Percentiles rank a stretch among this genome's conserved stretches.
phyloP scores from a whole-genome alignment of 2,888 invertebrate species.

The Drosophila nr. perissopoda region DNA sequence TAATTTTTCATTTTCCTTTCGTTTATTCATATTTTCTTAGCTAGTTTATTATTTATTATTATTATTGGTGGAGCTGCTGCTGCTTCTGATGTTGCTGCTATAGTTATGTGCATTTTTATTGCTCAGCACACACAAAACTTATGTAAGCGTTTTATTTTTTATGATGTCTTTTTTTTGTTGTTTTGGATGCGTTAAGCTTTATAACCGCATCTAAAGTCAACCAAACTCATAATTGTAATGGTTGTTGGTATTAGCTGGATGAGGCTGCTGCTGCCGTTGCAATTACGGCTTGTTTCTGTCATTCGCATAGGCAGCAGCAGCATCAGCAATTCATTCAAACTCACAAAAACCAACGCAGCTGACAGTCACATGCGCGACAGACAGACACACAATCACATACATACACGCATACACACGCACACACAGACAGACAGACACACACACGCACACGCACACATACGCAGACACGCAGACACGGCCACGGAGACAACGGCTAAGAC shows the following conservation, averaged over 20 bases:
- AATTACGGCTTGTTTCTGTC: conserved; percentile 16
- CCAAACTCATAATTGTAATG: conserved; percentile 11
- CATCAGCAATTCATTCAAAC: conserved; percentile 42
- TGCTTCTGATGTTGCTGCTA: conserved; percentile 13
- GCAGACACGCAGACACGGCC: conserved; percentile 35
- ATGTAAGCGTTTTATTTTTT: conserved; percentile 69
- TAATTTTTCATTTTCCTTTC: conserved; percentile 18
- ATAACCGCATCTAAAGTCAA: background rate
- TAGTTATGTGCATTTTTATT: conserved; percentile 42
- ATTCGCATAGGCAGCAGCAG: conserved; percentile 18
- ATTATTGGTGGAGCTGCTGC: conserved; percentile 23
- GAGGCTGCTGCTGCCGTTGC: conserved; percentile 18
- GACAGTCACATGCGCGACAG: conserved; percentile 68
- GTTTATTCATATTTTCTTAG: conserved; percentile 3
- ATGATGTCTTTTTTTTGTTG: conserved; percentile 40
- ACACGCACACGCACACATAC: conserved; percentile 27
- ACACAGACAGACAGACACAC: conserved; percentile 6
- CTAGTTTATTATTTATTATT: conserved; percentile 8
- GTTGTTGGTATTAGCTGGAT: conserved; percentile 21
- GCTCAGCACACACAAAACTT: conserved; percentile 54
- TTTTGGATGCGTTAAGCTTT: conserved; percentile 11
- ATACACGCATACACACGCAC: conserved; percentile 15
- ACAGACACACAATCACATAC: conserved; percentile 38
- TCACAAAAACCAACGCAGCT: conserved; percentile 52
- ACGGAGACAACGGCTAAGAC: conserved; percentile 44